Evolutionary conservation across 1,140 invertebrate species (phyloP), one percentile per base, ranked within the genome.

Genomic region (Chymomyza costata): DNA sequence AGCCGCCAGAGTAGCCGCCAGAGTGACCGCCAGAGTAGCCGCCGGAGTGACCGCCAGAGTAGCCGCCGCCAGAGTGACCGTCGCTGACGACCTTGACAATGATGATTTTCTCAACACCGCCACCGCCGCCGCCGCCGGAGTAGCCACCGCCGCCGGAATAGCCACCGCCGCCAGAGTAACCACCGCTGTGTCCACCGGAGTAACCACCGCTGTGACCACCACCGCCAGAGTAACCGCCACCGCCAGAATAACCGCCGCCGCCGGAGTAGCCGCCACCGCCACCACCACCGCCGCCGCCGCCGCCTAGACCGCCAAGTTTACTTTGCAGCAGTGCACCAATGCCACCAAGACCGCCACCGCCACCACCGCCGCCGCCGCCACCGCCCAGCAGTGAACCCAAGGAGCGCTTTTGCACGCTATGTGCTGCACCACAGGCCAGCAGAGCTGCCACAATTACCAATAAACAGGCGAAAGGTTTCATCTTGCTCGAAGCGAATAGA

Each of bases 381-480:
- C 76, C 76, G 8, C 76, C 76, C 6, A 82, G 63, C 10, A 82
- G 56, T 34, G 58, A 44, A 8, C 60, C 73, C 32, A 83, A 44
- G 1, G 80, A 63, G 64, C 80, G 39, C 63, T 61, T 13, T 57
- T 63, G 11, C 48, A 56, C 16, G 18, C 13, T 56, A 18, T 56
- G 53, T 6, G 53, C 53, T 19, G 48, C 30, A 25, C 45, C 31
- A 15, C 25, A 47, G 59, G 69, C 65, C 34, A 80, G 51, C 21
- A 83, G 11, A 35, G 71, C 53, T 39, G 63, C 69, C 10, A 83
- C 59, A 58, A 78, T 70, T 47, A 80, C 62, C 45, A 80, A 58
- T 51, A 83, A 71, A 57, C 68, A 80, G 53, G 65, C 32, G 53
- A 83, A 83, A 40, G 80, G 65, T 57, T 80, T 83, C 80, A 83